Evolutionary conservation across 2,888 invertebrate genomes (phyloP).

Genomic region (Conistra vaccinii): DNA sequence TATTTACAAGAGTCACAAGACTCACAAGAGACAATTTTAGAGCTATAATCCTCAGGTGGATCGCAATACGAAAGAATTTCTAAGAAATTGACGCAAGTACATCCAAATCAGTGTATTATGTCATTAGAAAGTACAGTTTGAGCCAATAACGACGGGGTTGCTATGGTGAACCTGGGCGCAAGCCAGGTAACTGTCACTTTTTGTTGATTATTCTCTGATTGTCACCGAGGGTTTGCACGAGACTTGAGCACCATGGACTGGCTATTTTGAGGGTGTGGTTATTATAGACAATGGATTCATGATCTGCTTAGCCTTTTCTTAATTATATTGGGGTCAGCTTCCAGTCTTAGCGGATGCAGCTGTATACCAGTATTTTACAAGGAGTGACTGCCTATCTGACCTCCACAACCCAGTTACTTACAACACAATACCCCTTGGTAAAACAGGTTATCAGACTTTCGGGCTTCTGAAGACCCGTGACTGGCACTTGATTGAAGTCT

Average conservation of each 20-base stretch:
- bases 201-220: slow-evolving; percentile 1
- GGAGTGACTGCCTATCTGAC: background rate
- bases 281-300: background rate
- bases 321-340: background rate
- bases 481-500: background rate
- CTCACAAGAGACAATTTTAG: too few species aligned
- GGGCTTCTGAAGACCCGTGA: background rate
- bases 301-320: background rate
- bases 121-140: slow-evolving; percentile 29
- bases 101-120: slow-evolving; percentile 26
- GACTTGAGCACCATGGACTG: slow-evolving; percentile 25
- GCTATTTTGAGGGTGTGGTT: slow-evolving; percentile 8
- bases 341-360: background rate
- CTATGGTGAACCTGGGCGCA: slow-evolving; percentile 31
- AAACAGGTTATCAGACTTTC: too few species aligned
- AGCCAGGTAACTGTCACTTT: slow-evolving; percentile 37
- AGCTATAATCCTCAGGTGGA: background rate
- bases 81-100: slow-evolving; percentile 23
- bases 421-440: background rate
- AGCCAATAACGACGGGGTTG: slow-evolving; percentile 40
- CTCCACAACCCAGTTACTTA: too few species aligned
- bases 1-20: too few species aligned
- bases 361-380: background rate
- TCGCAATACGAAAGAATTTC: background rate
- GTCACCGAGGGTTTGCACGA: slow-evolving; percentile 13